Percentiles rank a stretch among this genome's conserved stretches.
Conservation (phyloP, 2,113 vertebrate species). For the Cardinalis cardinalis region DNA sequence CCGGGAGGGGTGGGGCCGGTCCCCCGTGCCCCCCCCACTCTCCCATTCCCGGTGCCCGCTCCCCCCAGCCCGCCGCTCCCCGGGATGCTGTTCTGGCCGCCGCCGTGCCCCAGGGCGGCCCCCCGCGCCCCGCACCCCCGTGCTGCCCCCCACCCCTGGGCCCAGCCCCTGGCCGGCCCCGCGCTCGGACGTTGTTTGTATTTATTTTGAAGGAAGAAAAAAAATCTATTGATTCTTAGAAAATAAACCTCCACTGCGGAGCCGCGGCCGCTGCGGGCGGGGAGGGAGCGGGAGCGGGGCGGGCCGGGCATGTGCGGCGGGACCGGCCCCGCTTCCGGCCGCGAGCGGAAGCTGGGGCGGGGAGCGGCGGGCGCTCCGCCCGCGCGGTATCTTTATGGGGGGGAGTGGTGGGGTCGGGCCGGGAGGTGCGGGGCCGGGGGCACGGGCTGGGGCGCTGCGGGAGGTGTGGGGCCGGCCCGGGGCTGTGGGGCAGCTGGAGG, state of each 20-base stretch:
- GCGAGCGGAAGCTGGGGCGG: background rate
- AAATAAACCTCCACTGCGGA: constrained; percentile 67
- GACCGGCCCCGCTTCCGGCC: background rate
- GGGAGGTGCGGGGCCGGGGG: too few relatives aligned
- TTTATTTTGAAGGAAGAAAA: constrained; percentile 80
- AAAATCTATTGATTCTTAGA: constrained; percentile 81
- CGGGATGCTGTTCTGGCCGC: background rate
- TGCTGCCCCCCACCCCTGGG: background rate
- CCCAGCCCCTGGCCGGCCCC: background rate
- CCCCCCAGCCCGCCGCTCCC: background rate
- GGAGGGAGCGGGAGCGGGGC: background rate
- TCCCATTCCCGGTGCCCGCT: background rate
- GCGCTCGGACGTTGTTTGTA: constrained; percentile 73
- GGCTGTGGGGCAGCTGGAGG: background rate
- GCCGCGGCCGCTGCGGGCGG: background rate
- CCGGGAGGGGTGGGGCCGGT: background rate
- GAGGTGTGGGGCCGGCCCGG: too few relatives aligned
- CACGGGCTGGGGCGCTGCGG: too few relatives aligned
- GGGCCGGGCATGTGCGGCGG: background rate
- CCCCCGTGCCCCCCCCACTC: background rate
- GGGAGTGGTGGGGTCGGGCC: rapidly evolving
- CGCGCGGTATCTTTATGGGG: background rate
- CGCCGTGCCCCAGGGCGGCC: background rate
- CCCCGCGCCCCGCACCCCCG: background rate
- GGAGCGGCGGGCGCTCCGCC: background rate